Evolutionary conservation across 2,113 vertebrate genomes (phyloP).

Genomic region (Balaenoptera acutorostrata): DNA sequence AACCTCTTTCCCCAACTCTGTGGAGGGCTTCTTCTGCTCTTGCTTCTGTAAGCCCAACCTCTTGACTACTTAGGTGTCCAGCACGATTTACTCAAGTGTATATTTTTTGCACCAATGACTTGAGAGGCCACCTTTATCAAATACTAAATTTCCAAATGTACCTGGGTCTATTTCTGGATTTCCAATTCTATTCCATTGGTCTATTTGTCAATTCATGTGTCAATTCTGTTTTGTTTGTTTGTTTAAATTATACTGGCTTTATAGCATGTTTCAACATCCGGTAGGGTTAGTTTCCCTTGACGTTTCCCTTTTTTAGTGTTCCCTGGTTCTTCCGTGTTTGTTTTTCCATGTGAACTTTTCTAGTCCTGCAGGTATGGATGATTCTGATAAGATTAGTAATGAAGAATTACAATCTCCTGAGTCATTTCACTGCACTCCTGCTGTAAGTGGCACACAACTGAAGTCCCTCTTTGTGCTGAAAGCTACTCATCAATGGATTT

Average conservation of each 20-base stretch:
- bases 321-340: not conserved
- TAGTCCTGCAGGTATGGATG: not conserved
- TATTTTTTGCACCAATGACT: not conserved
- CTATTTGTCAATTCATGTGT: not conserved
- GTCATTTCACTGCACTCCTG: not conserved
- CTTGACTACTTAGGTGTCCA: not conserved
- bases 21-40: not conserved
- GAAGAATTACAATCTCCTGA: not conserved
- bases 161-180: not conserved
- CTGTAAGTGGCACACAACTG: not conserved
- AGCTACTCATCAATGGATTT: not conserved
- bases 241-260: not conserved
- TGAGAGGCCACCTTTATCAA: not conserved
- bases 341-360: not conserved
- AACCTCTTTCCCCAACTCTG: not conserved
- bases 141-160: not conserved
- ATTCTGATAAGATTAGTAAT: not conserved
- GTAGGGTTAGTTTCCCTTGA: not conserved
- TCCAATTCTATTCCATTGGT: not conserved
- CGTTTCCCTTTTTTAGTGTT: not conserved
- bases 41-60: not conserved
- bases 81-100: not conserved
- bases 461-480: not conserved
- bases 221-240: not conserved
- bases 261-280: not conserved